These are phyloP conservation scores for Odontesthes bonariensis DNA, from an alignment of 2,113 vertebrate genomes.

Conservation along the genomic window DNA sequence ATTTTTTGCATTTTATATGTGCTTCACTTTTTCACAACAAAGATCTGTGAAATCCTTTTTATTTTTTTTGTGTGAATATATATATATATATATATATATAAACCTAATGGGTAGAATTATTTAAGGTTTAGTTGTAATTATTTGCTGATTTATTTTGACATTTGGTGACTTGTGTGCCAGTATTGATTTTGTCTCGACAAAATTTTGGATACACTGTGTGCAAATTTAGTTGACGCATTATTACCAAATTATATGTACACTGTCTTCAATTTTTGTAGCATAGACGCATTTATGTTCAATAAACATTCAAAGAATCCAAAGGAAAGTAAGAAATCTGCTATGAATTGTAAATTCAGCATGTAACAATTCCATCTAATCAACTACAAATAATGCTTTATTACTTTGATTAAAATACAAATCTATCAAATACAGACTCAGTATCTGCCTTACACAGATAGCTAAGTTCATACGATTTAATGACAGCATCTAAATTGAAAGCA, in stretches of 20 bases:
- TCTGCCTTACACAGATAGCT: constrained; percentile 62
- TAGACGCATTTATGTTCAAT: background rate
- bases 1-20: no score
- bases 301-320: constrained; percentile 8
- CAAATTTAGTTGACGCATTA: no score
- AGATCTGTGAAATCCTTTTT: no score
- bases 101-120: no score
- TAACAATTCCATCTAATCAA: constrained; percentile 41
- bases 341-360: constrained; percentile 19
- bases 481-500: constrained; percentile 44
- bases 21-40: no score
- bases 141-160: no score
- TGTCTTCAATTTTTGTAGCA: background rate
- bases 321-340: background rate
- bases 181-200: no score
- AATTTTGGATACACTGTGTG: no score
- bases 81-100: no score
- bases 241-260: background rate
- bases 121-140: no score
- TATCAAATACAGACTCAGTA: constrained; percentile 39
- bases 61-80: no score
- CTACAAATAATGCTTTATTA: constrained; percentile 53
- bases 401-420: constrained; percentile 62
- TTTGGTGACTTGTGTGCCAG: no score
- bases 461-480: constrained; percentile 54